Evolutionary conservation across 2,888 invertebrate genomes (phyloP).

Genomic region (Dasysyrphus albostriatus): DNA sequence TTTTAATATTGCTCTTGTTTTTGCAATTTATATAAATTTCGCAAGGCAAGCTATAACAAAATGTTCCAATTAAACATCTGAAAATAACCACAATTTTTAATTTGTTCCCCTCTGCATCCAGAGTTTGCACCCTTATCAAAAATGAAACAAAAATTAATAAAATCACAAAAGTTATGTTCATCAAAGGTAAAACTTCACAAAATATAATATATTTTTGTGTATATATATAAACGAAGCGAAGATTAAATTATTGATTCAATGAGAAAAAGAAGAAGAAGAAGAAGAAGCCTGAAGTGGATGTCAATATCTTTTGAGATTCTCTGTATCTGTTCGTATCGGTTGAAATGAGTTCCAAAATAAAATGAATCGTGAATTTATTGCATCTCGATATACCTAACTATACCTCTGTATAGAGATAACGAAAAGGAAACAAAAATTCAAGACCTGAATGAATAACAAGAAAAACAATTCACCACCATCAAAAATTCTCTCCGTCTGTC

Average conservation of each 20-base stretch:
- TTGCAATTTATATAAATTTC: constrained; percentile 37
- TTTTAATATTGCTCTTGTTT: constrained; percentile 61
- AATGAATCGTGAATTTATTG: constrained; percentile 68
- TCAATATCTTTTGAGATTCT: constrained; percentile 31
- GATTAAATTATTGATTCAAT: constrained; percentile 37
- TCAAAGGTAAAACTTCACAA: constrained; percentile 42
- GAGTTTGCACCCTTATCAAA: constrained; percentile 26
- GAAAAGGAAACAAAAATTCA: constrained; percentile 20
- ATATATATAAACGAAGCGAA: constrained; percentile 3
- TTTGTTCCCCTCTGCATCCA: neutral
- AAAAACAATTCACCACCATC: constrained; percentile 48
- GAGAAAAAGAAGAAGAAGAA: too few relatives aligned
- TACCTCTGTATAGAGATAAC: neutral
- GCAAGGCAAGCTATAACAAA: neutral
- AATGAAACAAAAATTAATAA: constrained; percentile 53
- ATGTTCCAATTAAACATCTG: constrained; percentile 1
- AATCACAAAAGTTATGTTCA: constrained; percentile 46
- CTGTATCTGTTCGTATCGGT: neutral
- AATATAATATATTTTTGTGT: constrained; percentile 21
- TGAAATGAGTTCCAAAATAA: constrained; percentile 70
- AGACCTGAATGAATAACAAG: constrained; percentile 64
- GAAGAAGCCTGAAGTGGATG: constrained; percentile 27
- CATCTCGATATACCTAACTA: constrained; percentile 7
- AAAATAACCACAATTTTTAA: constrained; percentile 36
- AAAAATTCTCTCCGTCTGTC: constrained; percentile 47